Evolutionary conservation across 2,113 vertebrate genomes (phyloP), one percentile per base, ranked within the genome.

Genomic region (Lota lota): DNA sequence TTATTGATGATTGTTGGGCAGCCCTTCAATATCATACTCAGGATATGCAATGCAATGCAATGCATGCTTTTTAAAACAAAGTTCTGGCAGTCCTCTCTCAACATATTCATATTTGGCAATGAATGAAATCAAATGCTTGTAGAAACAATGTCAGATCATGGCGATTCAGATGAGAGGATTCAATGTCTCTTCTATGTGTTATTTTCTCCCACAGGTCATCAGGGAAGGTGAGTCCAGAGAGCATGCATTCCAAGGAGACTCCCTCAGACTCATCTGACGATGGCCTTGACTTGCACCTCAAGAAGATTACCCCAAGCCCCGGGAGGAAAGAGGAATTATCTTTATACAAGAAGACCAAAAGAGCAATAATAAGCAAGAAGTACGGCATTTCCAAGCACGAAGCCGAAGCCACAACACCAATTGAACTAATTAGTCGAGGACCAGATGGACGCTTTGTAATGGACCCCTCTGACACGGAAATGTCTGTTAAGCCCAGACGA

Each of bases 331-430:
- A 97, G 77, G 96, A 98, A 72, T 83, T 99, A 67, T 99, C 97
- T 16, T 88, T 99, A 64, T 99, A 99, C 85, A 98, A 95, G 90
- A 99, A 97, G 91, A 98, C 96, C 85, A 99, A 98, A 90, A 89
- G 96, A 91, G 96, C 97, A 90, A 98, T 98, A 93, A 96, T 94
- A 87, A 97, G 95, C 92, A 98, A 96, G 91, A 97, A 96, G 83
- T 97, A 97, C 78, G 94, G 93, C 1, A 94, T 95, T 79, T 94
- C 95, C 83, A 98, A 95, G 87, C 94, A 95, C 0, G 96, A 99
- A 86, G 92, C 94, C 0, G 95, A 98, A 84, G 94, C 94, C 61
- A 97, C 95, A 18, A 97, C 95, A 3, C 97, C 96, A 17, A 99
- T 99, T 0, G 97, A 99, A 80, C 92, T 99, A 61, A 99, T 99